phyloP scores from a whole-genome alignment of 2,888 invertebrate species.

The Lasioglossum zephyrum region DNA sequence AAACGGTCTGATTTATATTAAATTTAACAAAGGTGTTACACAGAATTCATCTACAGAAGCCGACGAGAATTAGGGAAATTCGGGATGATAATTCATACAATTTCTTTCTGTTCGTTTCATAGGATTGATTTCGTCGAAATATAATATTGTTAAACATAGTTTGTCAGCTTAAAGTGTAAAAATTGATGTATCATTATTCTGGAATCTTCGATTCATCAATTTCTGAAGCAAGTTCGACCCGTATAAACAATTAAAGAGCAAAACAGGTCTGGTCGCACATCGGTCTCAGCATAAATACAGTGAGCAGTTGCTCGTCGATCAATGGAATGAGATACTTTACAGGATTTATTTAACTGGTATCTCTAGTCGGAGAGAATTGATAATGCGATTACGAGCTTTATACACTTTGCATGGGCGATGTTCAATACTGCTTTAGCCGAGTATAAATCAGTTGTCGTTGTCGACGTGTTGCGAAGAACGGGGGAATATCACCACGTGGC shows the following conservation, averaged over 20 bases:
- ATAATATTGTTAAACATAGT: too few species aligned
- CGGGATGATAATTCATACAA: too few species aligned
- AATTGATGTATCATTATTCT: too few species aligned
- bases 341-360: conserved; percentile 17
- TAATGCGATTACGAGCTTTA: conserved; percentile 52
- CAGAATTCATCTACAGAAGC: too few species aligned
- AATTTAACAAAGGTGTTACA: background rate
- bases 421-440: conserved; percentile 45
- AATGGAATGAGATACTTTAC: background rate
- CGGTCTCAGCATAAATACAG: background rate
- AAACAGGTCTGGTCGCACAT: background rate
- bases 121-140: too few species aligned
- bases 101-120: too few species aligned
- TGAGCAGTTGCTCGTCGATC: background rate
- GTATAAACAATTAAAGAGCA: too few species aligned
- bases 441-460: conserved; percentile 63
- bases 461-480: conserved; percentile 48
- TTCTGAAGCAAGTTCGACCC: too few species aligned
- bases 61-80: too few species aligned
- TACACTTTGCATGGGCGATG: conserved; percentile 32
- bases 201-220: too few species aligned
- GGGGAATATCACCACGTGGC: conserved; percentile 63
- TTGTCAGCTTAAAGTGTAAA: too few species aligned
- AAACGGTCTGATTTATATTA: too few species aligned
- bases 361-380: conserved; percentile 30